These are phyloP conservation scores for Orius insidiosus DNA, from an alignment of 1,140 invertebrate genomes.

Conservation along the genomic window DNA sequence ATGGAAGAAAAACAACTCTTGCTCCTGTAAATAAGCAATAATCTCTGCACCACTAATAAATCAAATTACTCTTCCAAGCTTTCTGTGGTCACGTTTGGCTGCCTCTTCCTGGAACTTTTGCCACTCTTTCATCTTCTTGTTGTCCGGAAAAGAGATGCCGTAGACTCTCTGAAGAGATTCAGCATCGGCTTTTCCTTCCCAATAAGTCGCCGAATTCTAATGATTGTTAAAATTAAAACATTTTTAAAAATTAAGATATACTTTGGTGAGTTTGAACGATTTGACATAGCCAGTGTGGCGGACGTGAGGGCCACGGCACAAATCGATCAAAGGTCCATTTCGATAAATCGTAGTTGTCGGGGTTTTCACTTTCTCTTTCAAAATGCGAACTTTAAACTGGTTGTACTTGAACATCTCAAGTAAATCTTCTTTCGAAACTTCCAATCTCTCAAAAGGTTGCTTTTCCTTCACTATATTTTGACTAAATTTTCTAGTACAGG, in stretches of 20 bases:
- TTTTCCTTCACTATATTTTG: constrained; percentile 85
- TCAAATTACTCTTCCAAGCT: too few relatives aligned
- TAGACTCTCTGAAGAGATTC: constrained; percentile 91
- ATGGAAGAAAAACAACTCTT: constrained; percentile 98
- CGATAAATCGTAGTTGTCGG: constrained; percentile 92
- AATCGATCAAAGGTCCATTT: constrained; percentile 92
- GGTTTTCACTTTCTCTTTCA: constrained; percentile 88
- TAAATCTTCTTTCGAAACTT: constrained; percentile 88
- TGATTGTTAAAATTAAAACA: too few relatives aligned
- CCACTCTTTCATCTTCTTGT: constrained; percentile 96
- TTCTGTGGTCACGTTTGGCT: constrained; percentile 92
- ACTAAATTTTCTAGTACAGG: constrained; percentile 65
- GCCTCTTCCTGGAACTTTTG: constrained; percentile 95
- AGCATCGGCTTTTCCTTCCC: constrained; percentile 92
- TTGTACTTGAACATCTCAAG: constrained; percentile 98
- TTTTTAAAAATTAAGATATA: too few relatives aligned
- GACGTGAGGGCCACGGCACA: constrained; percentile 95
- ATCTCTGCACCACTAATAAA: too few relatives aligned
- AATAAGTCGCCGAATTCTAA: constrained; percentile 90
- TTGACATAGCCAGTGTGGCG: constrained; percentile 95
- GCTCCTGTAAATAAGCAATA: too few relatives aligned
- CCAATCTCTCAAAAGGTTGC: constrained; percentile 90
- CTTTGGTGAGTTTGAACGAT: constrained; percentile 82
- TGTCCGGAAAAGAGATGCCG: constrained; percentile 94
- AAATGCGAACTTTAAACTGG: constrained; percentile 88